Evolutionary conservation across 2,888 invertebrate species (phyloP).

Genomic region (Amblyjoppa proteus): DNA sequence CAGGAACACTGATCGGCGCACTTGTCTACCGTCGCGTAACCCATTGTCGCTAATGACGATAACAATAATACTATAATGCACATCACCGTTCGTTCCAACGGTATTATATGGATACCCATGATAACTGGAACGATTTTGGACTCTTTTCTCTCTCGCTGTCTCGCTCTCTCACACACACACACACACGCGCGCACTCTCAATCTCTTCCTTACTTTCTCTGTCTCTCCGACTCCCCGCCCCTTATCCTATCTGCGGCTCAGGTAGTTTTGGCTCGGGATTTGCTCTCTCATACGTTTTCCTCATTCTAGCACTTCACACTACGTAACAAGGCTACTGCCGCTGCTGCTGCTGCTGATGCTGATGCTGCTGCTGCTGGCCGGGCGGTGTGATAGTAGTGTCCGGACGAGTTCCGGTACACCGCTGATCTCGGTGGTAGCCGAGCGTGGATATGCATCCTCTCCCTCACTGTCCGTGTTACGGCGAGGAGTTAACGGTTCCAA

Average conservation of each 20-base stretch:
- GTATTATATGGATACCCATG: slow-evolving; percentile 62
- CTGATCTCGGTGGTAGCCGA: slow-evolving; percentile 63
- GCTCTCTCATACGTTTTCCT: slow-evolving; percentile 3
- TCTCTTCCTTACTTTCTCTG: not conserved
- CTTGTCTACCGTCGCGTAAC: slow-evolving; percentile 79
- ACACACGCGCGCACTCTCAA: not conserved
- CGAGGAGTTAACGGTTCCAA: not conserved
- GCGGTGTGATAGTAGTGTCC: slow-evolving; percentile 46
- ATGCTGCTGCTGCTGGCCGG: not conserved
- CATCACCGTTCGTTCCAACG: slow-evolving; percentile 59
- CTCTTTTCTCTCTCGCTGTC: slow-evolving; percentile 6
- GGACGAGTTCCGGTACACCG: slow-evolving; percentile 60
- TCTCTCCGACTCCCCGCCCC: not conserved
- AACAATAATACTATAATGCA: slow-evolving; percentile 65
- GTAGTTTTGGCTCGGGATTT: not conserved
- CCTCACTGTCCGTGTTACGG: slow-evolving; percentile 25
- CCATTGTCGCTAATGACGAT: slow-evolving; percentile 68
- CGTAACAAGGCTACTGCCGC: slow-evolving; percentile 38
- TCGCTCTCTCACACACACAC: not conserved
- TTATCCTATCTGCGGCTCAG: not conserved
- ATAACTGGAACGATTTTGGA: slow-evolving; percentile 29
- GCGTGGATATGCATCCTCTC: slow-evolving; percentile 54
- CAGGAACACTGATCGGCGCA: slow-evolving; percentile 89
- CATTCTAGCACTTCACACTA: slow-evolving; percentile 44
- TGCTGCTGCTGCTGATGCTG: no score